phyloP scores from a whole-genome alignment of 1,140 invertebrate species.

The Phthorimaea operculella region DNA sequence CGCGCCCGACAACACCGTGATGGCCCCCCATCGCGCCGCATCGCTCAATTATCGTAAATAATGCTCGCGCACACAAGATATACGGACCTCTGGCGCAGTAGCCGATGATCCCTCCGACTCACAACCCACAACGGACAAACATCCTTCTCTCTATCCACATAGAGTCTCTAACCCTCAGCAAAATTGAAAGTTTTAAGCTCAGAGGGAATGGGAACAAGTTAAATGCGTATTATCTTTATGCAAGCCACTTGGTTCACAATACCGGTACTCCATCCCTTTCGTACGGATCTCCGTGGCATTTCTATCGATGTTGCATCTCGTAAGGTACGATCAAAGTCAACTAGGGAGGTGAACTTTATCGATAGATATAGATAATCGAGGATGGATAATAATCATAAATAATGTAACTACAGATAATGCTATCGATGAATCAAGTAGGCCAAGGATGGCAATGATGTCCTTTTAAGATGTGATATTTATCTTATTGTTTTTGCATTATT shows the following conservation, averaged over 20 bases:
- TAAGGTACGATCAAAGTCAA: slow-evolving; percentile 28
- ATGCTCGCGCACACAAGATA: slow-evolving; percentile 66
- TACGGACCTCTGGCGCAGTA: slow-evolving; percentile 55
- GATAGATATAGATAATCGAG: neutral
- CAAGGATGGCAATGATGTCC: too few species aligned
- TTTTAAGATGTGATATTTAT: too few species aligned
- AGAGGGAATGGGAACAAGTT: slow-evolving; percentile 34
- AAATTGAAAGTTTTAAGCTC: slow-evolving; percentile 33
- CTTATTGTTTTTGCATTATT: too few species aligned
- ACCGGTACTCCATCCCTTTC: slow-evolving; percentile 44
- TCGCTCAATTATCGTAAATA: slow-evolving; percentile 69
- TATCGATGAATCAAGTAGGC: too few species aligned
- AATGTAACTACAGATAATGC: too few species aligned
- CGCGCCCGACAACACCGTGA: slow-evolving; percentile 60
- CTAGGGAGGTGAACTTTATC: neutral
- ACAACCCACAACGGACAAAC: slow-evolving; percentile 26
- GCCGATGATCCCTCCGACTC: slow-evolving; percentile 45
- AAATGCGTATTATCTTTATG: slow-evolving; percentile 66
- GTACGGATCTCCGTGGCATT: slow-evolving; percentile 47
- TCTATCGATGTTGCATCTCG: slow-evolving; percentile 49
- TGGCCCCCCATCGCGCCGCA: slow-evolving; percentile 64
- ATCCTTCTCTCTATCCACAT: slow-evolving; percentile 27
- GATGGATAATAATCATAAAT: too few species aligned
- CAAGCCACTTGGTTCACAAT: slow-evolving; percentile 62
- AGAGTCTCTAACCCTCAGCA: slow-evolving; percentile 28